Conservation (phyloP, 2,797 vertebrate genomes). For the Semotilus atromaculatus region DNA sequence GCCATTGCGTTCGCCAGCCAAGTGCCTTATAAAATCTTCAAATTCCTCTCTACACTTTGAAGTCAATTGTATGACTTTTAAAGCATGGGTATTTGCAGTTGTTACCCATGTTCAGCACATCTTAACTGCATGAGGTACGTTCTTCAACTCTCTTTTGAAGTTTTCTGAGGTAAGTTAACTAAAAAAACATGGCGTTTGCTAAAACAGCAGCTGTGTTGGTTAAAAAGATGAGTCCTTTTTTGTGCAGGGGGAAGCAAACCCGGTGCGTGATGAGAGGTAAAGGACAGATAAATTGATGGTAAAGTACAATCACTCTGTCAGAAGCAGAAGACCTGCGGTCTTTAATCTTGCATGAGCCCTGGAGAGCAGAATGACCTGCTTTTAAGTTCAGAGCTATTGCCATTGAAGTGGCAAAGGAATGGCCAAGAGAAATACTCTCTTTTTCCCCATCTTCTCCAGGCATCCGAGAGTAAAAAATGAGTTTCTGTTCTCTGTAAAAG, state of each 20-base stretch:
- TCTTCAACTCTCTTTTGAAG: slow-evolving; percentile 53
- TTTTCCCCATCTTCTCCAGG: not conserved
- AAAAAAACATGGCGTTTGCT: slow-evolving; percentile 27
- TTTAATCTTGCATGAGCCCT: slow-evolving; percentile 72
- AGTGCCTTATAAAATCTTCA: slow-evolving; percentile 70
- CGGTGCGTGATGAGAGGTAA: slow-evolving; percentile 62
- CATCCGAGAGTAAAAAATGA: not conserved
- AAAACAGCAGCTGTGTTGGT: slow-evolving; percentile 39
- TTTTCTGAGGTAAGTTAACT: slow-evolving; percentile 27
- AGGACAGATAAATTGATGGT: slow-evolving; percentile 68
- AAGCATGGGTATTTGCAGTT: slow-evolving; percentile 68
- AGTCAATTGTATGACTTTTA: slow-evolving; percentile 68
- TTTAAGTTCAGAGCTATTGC: slow-evolving; percentile 60
- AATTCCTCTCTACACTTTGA: slow-evolving; percentile 75
- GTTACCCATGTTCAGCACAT: slow-evolving; percentile 74
- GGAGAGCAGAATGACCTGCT: slow-evolving; percentile 60
- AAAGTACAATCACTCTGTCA: slow-evolving; percentile 74
- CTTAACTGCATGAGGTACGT: slow-evolving; percentile 60
- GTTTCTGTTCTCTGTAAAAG: slow-evolving; percentile 12
- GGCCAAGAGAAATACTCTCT: slow-evolving; percentile 9
- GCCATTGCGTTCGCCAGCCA: slow-evolving; percentile 65
- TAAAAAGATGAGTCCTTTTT: slow-evolving; percentile 32
- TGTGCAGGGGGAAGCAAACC: slow-evolving; percentile 35
- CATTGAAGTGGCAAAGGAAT: slow-evolving; percentile 61
- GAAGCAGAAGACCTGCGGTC: slow-evolving; percentile 63